Conservation (phyloP, 2,888 invertebrate genomes). For the Oxycera nigricornis region DNA sequence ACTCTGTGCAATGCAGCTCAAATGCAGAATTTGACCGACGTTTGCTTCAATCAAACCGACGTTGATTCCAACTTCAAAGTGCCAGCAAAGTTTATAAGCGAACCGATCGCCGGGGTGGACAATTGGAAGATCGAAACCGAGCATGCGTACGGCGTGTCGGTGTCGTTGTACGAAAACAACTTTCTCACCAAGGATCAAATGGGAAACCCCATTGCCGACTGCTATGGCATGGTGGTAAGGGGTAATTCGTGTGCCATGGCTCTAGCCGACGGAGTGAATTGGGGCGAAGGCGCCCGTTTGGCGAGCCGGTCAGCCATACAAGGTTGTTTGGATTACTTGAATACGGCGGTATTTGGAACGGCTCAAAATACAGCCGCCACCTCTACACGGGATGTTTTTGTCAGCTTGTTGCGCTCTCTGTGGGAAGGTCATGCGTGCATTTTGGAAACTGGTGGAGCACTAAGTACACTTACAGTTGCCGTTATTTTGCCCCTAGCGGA, state of each 20-base stretch:
- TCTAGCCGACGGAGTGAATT: conserved; percentile 89
- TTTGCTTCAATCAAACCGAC: conserved; percentile 5
- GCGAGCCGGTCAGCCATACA: conserved; percentile 88
- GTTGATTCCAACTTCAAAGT: background rate
- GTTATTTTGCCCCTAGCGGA: conserved; percentile 70
- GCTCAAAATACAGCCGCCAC: conserved; percentile 60
- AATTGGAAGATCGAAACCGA: conserved; percentile 62
- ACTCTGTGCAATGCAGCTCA: conserved; percentile 23
- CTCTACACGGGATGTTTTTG: conserved; percentile 76
- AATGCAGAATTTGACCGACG: conserved; percentile 10
- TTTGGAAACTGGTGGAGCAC: conserved; percentile 79
- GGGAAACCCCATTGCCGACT: conserved; percentile 88
- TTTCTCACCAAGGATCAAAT: conserved; percentile 73
- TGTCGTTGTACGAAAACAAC: conserved; percentile 84
- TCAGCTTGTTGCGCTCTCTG: conserved; percentile 78
- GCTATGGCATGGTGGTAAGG: conserved; percentile 77
- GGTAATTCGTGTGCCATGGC: conserved; percentile 80
- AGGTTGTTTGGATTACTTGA: conserved; percentile 82
- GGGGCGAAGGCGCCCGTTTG: conserved; percentile 85
- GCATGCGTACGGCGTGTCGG: conserved; percentile 62
- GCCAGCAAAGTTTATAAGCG: conserved; percentile 23
- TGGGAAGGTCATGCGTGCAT: conserved; percentile 87
- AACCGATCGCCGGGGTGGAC: conserved; percentile 58
- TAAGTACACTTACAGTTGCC: conserved; percentile 85
- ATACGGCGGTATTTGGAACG: conserved; percentile 71